Percentiles rank a stretch among this genome's conserved stretches.
Evolutionary conservation across 1,140 invertebrate species (phyloP).

Genomic region (Muscidifurax raptorellus): DNA sequence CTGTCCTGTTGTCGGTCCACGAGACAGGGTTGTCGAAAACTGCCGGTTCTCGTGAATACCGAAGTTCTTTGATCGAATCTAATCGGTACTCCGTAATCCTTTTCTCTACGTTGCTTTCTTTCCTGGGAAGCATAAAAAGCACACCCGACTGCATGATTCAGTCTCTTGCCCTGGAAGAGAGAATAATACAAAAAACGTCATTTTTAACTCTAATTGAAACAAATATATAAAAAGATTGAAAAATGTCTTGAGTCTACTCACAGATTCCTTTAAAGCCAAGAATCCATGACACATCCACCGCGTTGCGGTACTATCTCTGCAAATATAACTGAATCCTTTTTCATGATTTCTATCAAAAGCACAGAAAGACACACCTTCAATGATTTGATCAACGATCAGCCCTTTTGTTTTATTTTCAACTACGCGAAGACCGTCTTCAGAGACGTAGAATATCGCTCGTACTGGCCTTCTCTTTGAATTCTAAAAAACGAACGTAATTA

Average conservation of each 20-base stretch:
- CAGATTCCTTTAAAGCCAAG: conserved; percentile 94
- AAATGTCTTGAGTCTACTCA: conserved; percentile 67
- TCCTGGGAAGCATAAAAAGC: conserved; percentile 99
- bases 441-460: conserved; percentile 94
- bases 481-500: conserved; percentile 76
- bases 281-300: conserved; percentile 99
- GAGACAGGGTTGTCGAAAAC: conserved; percentile 89
- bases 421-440: conserved; percentile 96
- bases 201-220: background rate
- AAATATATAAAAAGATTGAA: background rate
- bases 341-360: conserved; percentile 99
- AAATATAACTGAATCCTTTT: conserved; percentile 96
- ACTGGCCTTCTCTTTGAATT: conserved; percentile 91
- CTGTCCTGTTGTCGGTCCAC: conserved; percentile 84
- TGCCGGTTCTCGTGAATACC: conserved; percentile 96
- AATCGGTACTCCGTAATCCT: conserved; percentile 95
- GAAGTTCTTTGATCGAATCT: conserved; percentile 95
- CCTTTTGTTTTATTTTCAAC: conserved; percentile 99
- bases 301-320: conserved; percentile 87
- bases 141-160: conserved; percentile 99
- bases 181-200: background rate
- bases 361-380: conserved; percentile 99
- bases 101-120: conserved; percentile 97
- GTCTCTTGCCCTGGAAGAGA: conserved; percentile 87
- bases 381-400: conserved; percentile 99